Evolutionary conservation across 2,888 invertebrate species (phyloP), one percentile per base, ranked within the genome.

Genomic region (Panzeria rudis): DNA sequence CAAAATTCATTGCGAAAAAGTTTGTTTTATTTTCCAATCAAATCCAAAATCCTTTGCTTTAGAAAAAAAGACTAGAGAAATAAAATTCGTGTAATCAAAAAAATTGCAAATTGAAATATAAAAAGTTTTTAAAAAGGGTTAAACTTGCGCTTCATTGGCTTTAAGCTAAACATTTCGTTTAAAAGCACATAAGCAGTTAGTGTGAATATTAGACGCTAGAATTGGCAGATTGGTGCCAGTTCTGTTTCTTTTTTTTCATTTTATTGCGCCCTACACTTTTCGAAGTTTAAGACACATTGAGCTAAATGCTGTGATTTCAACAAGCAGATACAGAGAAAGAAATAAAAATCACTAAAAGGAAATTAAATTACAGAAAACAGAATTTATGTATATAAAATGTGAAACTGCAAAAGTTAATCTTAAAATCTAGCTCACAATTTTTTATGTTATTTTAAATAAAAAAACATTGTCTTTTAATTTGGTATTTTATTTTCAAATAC

Each of bases 91-190:
- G 62, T 72, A 80, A 80, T 71, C 41, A 56, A 71, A 78, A 78
- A 82, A 81, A 75, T 84, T 83, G 76, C 69, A 86, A 86, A 84
- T 87, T 86, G 86, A 87, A 87, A 86, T 84, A 87, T 84, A 89
- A 88, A 89, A 89, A 82, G 73, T 77, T 84, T 85, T 90, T 89
- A 89, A 90, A 90, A 90, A 90, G 90, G 90, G 90, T 89, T 90
- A 88, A 89, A 88, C 88, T 89, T 88, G 79, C 80, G 88, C 89
- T 89, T 89, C 88, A 86, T 87, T 87, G 87, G 82, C 73, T 86
- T 54, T 71, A 59, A 82, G 73, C 78, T 75, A 85, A 85, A 72
- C 61, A 81, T 77, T 72, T 81, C 41, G 44, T 77, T 68, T 32
- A 71, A 73, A 73, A 54, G 64, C 73, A 73, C 69, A 47, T 68